Evolutionary conservation across 2,113 vertebrate genomes (phyloP).

Genomic region (Perca flavescens): DNA sequence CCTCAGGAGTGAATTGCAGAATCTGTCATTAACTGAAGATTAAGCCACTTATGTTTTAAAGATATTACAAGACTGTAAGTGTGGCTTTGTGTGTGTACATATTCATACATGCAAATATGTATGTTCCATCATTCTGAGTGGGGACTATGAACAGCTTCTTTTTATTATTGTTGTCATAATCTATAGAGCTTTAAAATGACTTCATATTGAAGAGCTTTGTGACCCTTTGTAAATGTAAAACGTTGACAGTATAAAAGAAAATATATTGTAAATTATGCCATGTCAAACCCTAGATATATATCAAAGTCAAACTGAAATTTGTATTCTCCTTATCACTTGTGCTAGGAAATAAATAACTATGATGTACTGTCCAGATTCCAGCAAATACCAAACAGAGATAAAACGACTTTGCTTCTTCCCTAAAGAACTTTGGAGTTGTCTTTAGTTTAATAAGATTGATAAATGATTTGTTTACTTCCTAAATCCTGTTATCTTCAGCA

Average conservation of each 20-base stretch:
- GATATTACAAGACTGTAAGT: neutral
- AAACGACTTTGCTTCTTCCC: neutral
- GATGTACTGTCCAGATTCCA: neutral
- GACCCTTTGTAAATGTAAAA: neutral
- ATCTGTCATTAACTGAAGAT: conserved; percentile 17
- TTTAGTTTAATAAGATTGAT: neutral
- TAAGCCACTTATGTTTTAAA: conserved; percentile 23
- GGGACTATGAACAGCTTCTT: neutral
- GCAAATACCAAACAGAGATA: neutral
- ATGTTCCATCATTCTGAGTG: neutral
- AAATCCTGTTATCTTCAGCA: neutral
- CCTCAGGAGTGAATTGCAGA: conserved; percentile 28
- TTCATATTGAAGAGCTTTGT: neutral
- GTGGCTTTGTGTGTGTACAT: conserved; percentile 2
- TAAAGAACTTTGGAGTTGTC: neutral
- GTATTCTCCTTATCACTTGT: neutral
- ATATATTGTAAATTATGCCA: neutral
- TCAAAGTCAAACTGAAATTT: neutral
- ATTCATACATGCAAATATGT: conserved; percentile 20
- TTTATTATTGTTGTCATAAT: neutral
- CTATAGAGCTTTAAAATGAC: neutral
- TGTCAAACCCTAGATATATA: neutral
- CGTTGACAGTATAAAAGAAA: neutral
- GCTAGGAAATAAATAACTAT: neutral
- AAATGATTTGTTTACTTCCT: neutral